phyloP scores from a whole-genome alignment of 2,888 invertebrate genomes.

The Coelinius sp. region DNA sequence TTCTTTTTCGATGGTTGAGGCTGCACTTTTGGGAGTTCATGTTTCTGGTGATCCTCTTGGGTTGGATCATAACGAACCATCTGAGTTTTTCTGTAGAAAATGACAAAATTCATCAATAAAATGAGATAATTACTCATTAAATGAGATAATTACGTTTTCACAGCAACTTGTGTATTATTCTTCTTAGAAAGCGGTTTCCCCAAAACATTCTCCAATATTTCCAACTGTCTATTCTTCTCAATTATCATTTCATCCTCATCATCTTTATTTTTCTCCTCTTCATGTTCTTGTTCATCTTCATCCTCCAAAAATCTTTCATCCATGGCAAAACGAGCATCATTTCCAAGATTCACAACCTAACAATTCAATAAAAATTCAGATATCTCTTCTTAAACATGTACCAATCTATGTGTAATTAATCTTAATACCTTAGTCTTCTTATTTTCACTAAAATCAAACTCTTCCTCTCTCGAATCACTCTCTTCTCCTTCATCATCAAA shows the following conservation, averaged over 20 bases:
- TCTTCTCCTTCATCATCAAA: conserved; percentile 73
- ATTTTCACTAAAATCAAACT: conserved; percentile 78
- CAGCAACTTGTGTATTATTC: conserved; percentile 30
- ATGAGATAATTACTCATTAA: no score
- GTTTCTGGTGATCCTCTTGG: conserved; percentile 56
- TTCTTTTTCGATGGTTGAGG: conserved; percentile 58
- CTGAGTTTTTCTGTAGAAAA: conserved; percentile 40
- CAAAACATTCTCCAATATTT: conserved; percentile 74
- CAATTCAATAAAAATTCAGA: conserved; percentile 45
- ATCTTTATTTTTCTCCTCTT: conserved; percentile 58
- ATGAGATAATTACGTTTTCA: conserved; percentile 45
- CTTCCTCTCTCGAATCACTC: conserved; percentile 73
- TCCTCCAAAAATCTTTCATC: conserved; percentile 82
- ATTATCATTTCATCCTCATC: conserved; percentile 70
- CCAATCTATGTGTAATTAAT: conserved; percentile 55
- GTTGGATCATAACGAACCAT: conserved; percentile 68
- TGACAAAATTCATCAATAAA: not conserved
- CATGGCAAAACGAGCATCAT: conserved; percentile 83
- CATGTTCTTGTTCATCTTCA: conserved; percentile 66
- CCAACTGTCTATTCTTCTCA: conserved; percentile 74
- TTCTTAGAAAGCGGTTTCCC: conserved; percentile 70
- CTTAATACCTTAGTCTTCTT: conserved; percentile 77
- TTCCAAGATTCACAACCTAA: conserved; percentile 80
- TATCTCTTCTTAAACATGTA: conserved; percentile 25
- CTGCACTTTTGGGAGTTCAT: conserved; percentile 52